Evolutionary conservation across 2,888 invertebrate genomes (phyloP).

Genomic region (Pyrrhia umbra): DNA sequence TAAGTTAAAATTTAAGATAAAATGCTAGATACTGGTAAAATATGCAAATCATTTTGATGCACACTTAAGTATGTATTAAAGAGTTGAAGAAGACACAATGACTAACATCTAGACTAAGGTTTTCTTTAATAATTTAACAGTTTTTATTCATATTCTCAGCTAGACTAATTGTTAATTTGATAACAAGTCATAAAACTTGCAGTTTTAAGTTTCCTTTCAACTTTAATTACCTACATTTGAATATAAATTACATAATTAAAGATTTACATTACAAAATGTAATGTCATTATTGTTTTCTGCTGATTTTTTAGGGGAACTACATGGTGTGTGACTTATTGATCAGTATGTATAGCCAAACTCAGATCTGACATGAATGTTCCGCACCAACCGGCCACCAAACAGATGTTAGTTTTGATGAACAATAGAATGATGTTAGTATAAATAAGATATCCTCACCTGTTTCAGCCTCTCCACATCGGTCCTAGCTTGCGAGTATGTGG

Average conservation of each 20-base stretch:
- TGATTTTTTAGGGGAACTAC: conserved; percentile 14
- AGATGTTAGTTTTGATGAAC: conserved; percentile 31
- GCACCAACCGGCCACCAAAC: conserved; percentile 1
- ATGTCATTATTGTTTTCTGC: conserved; percentile 21
- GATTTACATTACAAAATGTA: conserved; percentile 48
- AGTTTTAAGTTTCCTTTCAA: conserved; percentile 43
- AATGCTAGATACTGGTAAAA: conserved; percentile 9
- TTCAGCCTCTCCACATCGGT: conserved; percentile 87
- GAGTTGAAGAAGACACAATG: conserved; percentile 9
- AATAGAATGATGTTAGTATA: conserved; percentile 2
- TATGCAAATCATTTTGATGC: conserved; percentile 15
- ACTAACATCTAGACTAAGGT: conserved; percentile 6
- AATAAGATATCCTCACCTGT: conserved; percentile 76
- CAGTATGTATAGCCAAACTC: conserved; percentile 30
- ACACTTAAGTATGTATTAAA: not conserved
- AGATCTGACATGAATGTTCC: conserved; percentile 1
- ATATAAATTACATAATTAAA: conserved; percentile 49
- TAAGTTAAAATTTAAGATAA: not conserved
- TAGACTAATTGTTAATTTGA: conserved; percentile 59
- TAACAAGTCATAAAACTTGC: conserved; percentile 51
- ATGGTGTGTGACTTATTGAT: conserved; percentile 11
- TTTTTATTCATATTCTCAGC: conserved; percentile 35
- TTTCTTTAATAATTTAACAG: conserved; percentile 26
- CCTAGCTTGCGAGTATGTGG: conserved; percentile 76
- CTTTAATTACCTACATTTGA: conserved; percentile 59